Evolutionary conservation across 2,888 invertebrate species (phyloP), one percentile per base, ranked within the genome.

Genomic region (Euplexia lucipara): DNA sequence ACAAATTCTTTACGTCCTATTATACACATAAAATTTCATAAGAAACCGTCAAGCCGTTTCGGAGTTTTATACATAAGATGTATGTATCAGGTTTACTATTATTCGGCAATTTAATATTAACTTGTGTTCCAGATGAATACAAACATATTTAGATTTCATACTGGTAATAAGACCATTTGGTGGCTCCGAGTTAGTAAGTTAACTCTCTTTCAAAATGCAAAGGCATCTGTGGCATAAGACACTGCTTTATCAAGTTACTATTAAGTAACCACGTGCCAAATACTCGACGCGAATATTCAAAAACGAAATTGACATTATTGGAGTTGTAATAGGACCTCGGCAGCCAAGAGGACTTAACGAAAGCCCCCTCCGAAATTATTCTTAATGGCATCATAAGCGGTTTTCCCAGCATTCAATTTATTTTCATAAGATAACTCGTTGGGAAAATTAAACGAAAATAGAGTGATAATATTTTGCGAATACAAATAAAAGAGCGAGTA

Each of bases 341-440:
- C 81, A 81, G 83, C 77, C 65, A 65, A 64, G 63, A 80, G 79
- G 85, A 83, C 84, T 87, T 85, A 84, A 70, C 76, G 74, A 79
- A 81, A 83, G 82, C 81, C 79, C 73, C 78, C 79, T 70, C 44
- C 44, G 78, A 86, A 85, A 83, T 83, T 85, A 83, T 83, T 82
- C 86, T 83, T 88, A 87, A 88, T 88, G 83, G 82, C 83, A 82
- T 88, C 85, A 85, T 80, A 87, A 89, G 88, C 88, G 88, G 88
- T 89, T 89, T 86, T 82, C 81, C 78, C 80, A 77, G 78, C 82
- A 83, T 87, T 85, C 88, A 88, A 90, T 90, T 90, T 88, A 85
- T 86, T 89, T 87, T 84, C 83, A 75, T 78, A 83, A 86, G 85
- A 86, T 87, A 87, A 87, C 85, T 86, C 83, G 83, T 85, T 84